Evolutionary conservation across 35 echinoderm and acorn worm genomes (phyloP), one percentile per base, ranked within the genome.

Genomic region (Ophioderma brevispina): DNA sequence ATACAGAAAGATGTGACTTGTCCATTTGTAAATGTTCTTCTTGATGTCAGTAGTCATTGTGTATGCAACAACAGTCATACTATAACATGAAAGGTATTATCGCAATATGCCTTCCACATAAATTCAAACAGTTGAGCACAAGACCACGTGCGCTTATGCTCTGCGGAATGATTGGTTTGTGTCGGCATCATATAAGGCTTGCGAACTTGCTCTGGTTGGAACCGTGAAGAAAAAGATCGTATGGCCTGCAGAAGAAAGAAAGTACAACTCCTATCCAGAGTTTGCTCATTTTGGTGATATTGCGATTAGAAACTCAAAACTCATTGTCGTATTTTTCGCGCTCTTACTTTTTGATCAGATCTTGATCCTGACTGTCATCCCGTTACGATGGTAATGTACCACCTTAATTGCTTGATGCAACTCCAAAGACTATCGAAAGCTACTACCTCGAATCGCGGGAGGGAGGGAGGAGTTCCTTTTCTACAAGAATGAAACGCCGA

Each of bases 71-170:
- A 98, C 92, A 8, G 92, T 98, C 28, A 91, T 98, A 31, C 41
- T 94, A 33, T 88, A 94, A 18, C 0, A 81, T 98, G 28, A 92
- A 98, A 80, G 42, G 96, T 10, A 94, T 94, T 39, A 81, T 98
- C 11, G 96, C 96, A 35, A 94, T 98, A 30, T 98, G 96, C 35
- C 92, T 89, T 89, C 96, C 96, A 19, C 96, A 94, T 59, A 98
- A 94, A 79, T 98, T 94, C 82, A 94, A 94, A 55, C 89, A 91
- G 36, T 76, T 98, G 76, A 94, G 96, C 76, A 98, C 96, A 25
- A 83, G 82, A 56, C 92, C 89, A 19, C 83, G 92, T 37, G 96
- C 96, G 18, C 76, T 98, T 6, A 52, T 94, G 42, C 55, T 94
- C 0, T 94, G 92, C 52, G 80, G 63, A 6, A 77, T 81, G 13